A percentile compares a stretch with the other conserved stretches of the same genome.
Conservation (phyloP, 2,888 invertebrate species). For the Nomada ferruginata region DNA sequence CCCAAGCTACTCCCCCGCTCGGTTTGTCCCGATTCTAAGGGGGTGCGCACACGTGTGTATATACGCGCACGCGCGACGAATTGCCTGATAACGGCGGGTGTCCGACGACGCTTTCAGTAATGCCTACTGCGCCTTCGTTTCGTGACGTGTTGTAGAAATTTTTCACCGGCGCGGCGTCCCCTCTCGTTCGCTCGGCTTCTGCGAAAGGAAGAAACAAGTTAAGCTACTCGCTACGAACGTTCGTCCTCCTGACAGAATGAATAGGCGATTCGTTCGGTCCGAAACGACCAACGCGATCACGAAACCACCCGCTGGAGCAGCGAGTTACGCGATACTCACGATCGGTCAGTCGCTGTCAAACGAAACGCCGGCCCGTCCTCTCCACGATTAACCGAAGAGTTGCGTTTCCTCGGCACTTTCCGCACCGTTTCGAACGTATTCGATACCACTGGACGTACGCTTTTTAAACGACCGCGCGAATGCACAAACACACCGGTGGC, state of each 20-base stretch:
- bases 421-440: too few species aligned
- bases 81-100: slow-evolving; percentile 78
- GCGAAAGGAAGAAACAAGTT: slow-evolving; percentile 2
- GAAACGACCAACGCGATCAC: not conserved
- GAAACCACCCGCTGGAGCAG: not conserved
- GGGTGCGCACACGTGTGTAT: slow-evolving; percentile 54
- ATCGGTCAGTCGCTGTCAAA: not conserved
- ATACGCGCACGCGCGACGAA: slow-evolving; percentile 70
- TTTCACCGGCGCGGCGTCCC: too few species aligned
- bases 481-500: too few species aligned
- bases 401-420: too few species aligned
- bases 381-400: not conserved
- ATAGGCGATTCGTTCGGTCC: slow-evolving; percentile 2
- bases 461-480: too few species aligned
- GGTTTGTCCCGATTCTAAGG: slow-evolving; percentile 49
- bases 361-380: not conserved
- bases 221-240: too few species aligned
- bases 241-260: slow-evolving; percentile 43
- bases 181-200: not conserved
- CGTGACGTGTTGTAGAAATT: slow-evolving; percentile 62
- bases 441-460: too few species aligned
- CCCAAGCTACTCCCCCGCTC: slow-evolving; percentile 52
- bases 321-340: slow-evolving; percentile 7
- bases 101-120: slow-evolving; percentile 74
- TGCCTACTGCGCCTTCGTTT: slow-evolving; percentile 78